phyloP scores from a whole-genome alignment of 2,888 invertebrate species.

The Eustalomyia histrio region DNA sequence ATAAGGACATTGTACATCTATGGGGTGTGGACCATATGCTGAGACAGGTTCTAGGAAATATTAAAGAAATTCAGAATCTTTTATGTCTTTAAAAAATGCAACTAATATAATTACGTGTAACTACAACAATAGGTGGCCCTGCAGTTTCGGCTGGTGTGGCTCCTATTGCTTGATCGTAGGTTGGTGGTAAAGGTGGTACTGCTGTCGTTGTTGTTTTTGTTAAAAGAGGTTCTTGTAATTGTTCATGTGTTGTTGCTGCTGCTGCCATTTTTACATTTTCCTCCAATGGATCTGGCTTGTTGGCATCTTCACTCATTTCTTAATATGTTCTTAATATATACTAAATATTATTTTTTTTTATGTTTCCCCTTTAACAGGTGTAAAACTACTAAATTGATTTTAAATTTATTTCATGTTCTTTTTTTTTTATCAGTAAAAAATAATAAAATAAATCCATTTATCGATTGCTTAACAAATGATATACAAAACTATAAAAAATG shows the following conservation, averaged over 20 bases:
- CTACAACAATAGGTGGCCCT: constrained; percentile 68
- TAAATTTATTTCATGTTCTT: constrained; percentile 22
- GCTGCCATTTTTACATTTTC: constrained; percentile 42
- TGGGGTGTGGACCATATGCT: constrained; percentile 79
- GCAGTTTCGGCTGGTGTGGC: constrained; percentile 58
- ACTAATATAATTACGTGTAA: constrained; percentile 65
- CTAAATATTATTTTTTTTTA: neutral
- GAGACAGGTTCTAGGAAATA: constrained; percentile 63
- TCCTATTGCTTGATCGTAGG: constrained; percentile 72
- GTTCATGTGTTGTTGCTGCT: constrained; percentile 54
- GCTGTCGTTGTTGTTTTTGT: constrained; percentile 56
- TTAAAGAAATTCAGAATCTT: neutral
- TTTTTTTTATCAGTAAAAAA: constrained; percentile 46
- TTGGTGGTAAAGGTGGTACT: constrained; percentile 65
- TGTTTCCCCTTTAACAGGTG: constrained; percentile 34
- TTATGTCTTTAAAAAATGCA: neutral
- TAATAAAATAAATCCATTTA: constrained; percentile 52
- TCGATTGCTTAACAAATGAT: constrained; percentile 21
- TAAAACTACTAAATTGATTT: constrained; percentile 43
- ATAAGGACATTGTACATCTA: constrained; percentile 79
- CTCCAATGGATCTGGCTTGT: constrained; percentile 68
- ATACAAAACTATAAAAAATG: neutral
- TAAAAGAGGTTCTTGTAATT: constrained; percentile 67
- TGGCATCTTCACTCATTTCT: constrained; percentile 54
- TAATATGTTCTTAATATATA: neutral